These are phyloP conservation scores for Sander vitreus DNA, from an alignment of 2,113 vertebrate species.

Conservation along the genomic window DNA sequence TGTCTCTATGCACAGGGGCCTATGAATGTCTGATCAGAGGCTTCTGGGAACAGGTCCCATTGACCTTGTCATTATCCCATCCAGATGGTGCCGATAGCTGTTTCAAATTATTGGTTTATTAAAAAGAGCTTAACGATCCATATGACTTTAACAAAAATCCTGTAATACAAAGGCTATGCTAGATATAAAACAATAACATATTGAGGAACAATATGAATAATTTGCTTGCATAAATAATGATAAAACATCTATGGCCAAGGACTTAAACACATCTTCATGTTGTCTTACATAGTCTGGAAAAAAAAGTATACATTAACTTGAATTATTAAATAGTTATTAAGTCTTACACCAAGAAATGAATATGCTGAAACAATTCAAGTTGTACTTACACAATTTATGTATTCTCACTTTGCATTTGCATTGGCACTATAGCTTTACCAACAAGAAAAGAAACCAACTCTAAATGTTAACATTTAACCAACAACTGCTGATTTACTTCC, in stretches of 20 bases:
- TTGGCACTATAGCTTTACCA: neutral
- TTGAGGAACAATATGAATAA: neutral
- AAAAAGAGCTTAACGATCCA: neutral
- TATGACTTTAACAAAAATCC: neutral
- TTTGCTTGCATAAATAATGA: constrained; percentile 3
- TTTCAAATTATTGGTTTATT: neutral
- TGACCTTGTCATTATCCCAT: neutral
- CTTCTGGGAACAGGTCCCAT: neutral
- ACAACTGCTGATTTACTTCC: neutral
- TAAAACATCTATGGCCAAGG: neutral
- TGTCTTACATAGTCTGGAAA: neutral
- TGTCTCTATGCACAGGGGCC: neutral
- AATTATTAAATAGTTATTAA: neutral
- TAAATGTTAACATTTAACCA: neutral
- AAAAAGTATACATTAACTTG: neutral
- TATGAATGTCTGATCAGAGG: neutral
- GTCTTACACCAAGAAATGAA: neutral
- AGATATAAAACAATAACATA: neutral
- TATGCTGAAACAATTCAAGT: neutral
- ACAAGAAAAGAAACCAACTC: neutral
- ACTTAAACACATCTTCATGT: neutral
- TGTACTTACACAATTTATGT: neutral
- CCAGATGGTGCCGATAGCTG: neutral
- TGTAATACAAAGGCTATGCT: neutral
- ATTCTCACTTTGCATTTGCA: neutral